phyloP scores from a whole-genome alignment of 2,888 invertebrate species.

The Patella caerulea region DNA sequence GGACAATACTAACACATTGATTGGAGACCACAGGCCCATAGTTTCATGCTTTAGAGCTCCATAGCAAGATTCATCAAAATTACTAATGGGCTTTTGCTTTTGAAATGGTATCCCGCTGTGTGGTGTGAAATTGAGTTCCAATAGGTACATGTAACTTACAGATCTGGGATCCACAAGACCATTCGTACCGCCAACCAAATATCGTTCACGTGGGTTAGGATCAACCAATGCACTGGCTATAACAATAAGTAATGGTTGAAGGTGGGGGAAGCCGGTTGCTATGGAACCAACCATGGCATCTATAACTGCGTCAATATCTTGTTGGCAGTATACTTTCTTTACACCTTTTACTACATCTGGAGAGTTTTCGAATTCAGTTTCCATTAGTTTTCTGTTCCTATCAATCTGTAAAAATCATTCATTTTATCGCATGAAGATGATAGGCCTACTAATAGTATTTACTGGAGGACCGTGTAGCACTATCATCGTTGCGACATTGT shows the following conservation, averaged over 20 bases:
- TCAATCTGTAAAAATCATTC: background rate
- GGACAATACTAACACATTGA: too few species aligned
- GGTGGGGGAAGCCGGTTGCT: background rate
- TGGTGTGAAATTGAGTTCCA: too few species aligned
- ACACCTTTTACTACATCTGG: background rate
- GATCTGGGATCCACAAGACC: background rate
- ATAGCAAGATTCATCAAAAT: too few species aligned
- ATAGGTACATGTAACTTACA: background rate
- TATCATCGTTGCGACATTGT: too few species aligned
- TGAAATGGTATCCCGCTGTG: too few species aligned
- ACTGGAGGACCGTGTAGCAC: too few species aligned
- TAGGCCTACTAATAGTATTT: too few species aligned
- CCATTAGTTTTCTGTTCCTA: background rate
- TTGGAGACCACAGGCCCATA: too few species aligned
- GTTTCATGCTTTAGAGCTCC: too few species aligned
- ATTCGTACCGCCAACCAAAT: background rate
- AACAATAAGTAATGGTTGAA: background rate
- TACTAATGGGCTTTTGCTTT: too few species aligned
- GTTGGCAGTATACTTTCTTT: background rate
- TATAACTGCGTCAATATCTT: background rate
- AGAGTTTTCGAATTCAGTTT: background rate
- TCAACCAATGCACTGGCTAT: background rate
- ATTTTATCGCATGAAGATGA: too few species aligned
- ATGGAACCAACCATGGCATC: background rate
- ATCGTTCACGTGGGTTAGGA: background rate